Percentiles rank a stretch among this genome's conserved stretches.
phyloP scores from a whole-genome alignment of 1,140 invertebrate genomes.

The Frieseomelitta varia region DNA sequence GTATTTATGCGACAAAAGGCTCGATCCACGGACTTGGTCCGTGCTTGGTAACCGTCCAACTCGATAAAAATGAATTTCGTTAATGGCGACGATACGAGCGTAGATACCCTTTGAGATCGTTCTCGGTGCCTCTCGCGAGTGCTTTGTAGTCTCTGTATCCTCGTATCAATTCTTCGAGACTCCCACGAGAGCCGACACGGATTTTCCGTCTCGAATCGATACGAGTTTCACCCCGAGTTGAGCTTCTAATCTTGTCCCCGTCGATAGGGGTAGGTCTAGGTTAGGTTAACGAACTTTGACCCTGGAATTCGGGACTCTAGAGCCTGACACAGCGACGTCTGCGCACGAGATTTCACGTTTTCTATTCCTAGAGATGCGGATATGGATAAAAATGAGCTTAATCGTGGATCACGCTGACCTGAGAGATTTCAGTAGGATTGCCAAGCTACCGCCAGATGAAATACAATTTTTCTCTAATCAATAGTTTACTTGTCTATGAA shows the following conservation, averaged over 20 bases:
- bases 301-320: background rate
- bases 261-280: too few species aligned
- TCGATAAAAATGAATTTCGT: slow-evolving; percentile 38
- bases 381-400: too few species aligned
- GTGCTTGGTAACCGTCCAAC: slow-evolving; percentile 6
- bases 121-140: background rate
- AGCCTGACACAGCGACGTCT: background rate
- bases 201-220: slow-evolving; percentile 3
- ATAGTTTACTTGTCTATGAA: too few species aligned
- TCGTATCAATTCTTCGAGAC: slow-evolving; percentile 9
- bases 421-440: too few species aligned
- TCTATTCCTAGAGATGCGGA: background rate
- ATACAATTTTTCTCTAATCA: too few species aligned
- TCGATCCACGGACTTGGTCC: background rate
- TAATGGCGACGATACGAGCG: slow-evolving; percentile 2
- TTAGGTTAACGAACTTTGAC: background rate
- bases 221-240: background rate
- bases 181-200: slow-evolving; percentile 12
- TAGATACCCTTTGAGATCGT: background rate
- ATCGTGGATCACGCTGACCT: too few species aligned
- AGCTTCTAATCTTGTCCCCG: background rate
- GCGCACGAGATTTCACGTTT: background rate
- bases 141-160: background rate
- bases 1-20: background rate
- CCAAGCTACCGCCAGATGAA: too few species aligned